phyloP scores from a whole-genome alignment of 1,140 invertebrate species.

The Chionoecetes opilio region DNA sequence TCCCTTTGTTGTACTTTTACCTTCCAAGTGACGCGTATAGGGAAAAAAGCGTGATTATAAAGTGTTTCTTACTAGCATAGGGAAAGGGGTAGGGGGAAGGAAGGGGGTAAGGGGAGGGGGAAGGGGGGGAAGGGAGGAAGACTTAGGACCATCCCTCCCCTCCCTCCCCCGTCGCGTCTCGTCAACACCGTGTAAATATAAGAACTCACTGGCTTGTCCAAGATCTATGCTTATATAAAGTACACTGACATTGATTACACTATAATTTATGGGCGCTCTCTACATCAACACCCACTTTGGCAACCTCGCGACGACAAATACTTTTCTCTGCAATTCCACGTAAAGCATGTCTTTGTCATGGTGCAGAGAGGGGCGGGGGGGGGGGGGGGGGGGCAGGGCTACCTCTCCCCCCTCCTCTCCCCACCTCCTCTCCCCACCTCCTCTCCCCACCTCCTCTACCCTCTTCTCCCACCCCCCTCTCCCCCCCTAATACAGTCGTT shows the following conservation, averaged over 20 bases:
- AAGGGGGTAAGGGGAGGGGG: background rate
- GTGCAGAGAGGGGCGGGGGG: no score
- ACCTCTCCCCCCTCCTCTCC: background rate
- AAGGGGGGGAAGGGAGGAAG: background rate
- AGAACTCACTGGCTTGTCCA: background rate
- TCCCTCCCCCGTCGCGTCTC: background rate
- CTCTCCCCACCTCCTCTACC: no score
- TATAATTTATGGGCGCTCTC: background rate
- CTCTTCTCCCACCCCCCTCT: background rate
- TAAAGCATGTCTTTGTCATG: background rate
- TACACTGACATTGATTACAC: background rate
- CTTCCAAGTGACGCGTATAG: no score
- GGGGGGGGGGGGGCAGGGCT: no score
- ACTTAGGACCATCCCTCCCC: no score
- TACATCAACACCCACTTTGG: background rate
- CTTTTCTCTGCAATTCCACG: background rate
- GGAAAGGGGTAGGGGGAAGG: no score
- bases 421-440: background rate
- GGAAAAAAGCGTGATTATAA: no score
- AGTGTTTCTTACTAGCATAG: no score
- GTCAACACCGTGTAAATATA: conserved; percentile 10
- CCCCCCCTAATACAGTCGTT: background rate
- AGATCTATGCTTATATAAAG: background rate
- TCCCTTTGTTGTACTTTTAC: no score
- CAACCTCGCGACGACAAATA: background rate